These are phyloP conservation scores for Microtus obscurus DNA, from an alignment of 2,797 vertebrate genomes.

Conservation along the genomic window DNA sequence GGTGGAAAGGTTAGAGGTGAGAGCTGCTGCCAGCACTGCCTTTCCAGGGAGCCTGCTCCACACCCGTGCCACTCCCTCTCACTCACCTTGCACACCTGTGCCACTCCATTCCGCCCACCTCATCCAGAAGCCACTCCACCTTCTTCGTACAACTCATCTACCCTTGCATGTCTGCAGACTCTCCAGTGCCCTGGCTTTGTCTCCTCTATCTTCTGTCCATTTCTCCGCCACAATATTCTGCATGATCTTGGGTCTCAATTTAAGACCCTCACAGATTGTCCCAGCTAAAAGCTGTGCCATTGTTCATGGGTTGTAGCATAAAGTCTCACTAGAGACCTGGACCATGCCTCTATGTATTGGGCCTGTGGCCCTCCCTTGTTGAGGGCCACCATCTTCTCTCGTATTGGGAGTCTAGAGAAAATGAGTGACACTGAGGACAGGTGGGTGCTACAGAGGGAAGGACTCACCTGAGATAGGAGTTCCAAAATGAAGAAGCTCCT, in stretches of 20 bases:
- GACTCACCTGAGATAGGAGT: fast-evolving
- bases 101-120: neutral
- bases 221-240: neutral
- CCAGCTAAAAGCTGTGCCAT: neutral
- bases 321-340: neutral
- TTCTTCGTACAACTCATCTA: neutral
- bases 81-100: neutral
- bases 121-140: neutral
- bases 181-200: neutral
- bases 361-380: neutral
- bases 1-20: constrained; percentile 61
- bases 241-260: neutral
- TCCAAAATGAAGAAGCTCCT: neutral
- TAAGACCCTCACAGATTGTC: neutral
- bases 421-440: neutral
- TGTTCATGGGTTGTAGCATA: neutral
- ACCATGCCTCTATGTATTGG: neutral
- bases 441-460: neutral
- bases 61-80: neutral
- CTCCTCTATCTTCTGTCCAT: neutral
- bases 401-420: neutral
- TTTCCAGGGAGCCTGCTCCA: constrained; percentile 42
- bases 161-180: neutral
- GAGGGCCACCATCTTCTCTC: fast-evolving
- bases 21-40: constrained; percentile 30